Percentiles rank a stretch among this genome's conserved stretches.
Conservation (phyloP, 2,113 vertebrate genomes). For the Climacteris rufus region DNA sequence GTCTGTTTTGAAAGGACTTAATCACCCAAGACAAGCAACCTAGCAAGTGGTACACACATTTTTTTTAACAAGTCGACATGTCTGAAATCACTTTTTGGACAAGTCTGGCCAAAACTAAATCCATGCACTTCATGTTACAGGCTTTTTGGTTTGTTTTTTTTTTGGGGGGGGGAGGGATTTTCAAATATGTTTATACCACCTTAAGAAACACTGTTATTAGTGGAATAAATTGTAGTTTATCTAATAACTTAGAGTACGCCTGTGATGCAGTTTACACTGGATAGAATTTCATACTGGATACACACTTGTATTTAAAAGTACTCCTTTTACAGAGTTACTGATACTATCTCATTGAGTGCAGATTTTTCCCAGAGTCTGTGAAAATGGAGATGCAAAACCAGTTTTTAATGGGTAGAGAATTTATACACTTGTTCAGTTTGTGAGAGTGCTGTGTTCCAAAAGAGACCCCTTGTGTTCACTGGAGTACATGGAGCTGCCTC, state of each 20-base stretch:
- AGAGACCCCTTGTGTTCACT: slow-evolving; percentile 67
- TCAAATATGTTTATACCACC: not conserved
- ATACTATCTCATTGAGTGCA: not conserved
- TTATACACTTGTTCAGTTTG: not conserved
- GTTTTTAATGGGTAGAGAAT: not conserved
- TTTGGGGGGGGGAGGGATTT: not conserved
- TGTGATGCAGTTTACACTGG: not conserved
- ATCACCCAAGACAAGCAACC: not conserved
- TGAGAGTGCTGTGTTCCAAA: not conserved
- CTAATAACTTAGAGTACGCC: not conserved
- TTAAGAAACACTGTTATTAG: not conserved
- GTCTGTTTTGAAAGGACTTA: not conserved
- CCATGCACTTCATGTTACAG: not conserved
- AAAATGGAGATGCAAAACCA: not conserved
- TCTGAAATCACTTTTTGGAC: too few relatives aligned
- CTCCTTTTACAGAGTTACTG: not conserved
- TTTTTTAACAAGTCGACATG: not conserved
- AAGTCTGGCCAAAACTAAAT: not conserved
- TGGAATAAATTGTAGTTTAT: not conserved
- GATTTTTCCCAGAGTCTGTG: slow-evolving; percentile 23
- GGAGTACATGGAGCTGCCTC: not conserved
- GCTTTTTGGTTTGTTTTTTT: not conserved
- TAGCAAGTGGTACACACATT: not conserved
- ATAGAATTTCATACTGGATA: not conserved
- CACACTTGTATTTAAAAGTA: slow-evolving; percentile 17